These are phyloP conservation scores for Ammodytes dubius DNA, from an alignment of 2,113 vertebrate species.

Conservation along the genomic window DNA sequence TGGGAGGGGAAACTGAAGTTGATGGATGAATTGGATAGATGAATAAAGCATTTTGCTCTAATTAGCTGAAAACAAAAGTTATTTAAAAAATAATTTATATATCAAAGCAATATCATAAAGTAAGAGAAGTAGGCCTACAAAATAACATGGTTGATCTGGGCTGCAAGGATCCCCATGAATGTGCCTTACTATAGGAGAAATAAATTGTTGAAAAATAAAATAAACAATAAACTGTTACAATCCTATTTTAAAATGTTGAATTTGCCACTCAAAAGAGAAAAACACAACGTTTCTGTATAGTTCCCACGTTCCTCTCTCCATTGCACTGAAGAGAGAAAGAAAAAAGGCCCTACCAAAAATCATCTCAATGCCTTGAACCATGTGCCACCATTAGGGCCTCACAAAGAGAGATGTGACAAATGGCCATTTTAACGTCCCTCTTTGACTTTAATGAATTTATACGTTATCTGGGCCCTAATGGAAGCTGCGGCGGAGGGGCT, in stretches of 20 bases:
- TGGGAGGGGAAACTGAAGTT: slow-evolving; percentile 61
- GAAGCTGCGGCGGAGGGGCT: slow-evolving; percentile 77
- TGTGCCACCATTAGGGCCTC: slow-evolving; percentile 85
- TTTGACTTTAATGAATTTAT: slow-evolving; percentile 90
- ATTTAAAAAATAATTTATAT: not conserved
- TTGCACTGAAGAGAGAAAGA: slow-evolving; percentile 22
- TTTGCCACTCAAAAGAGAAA: not conserved
- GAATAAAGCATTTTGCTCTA: slow-evolving; percentile 51
- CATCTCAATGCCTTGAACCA: slow-evolving; percentile 83
- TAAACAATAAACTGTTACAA: not conserved
- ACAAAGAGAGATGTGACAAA: slow-evolving; percentile 86
- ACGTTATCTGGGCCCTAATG: slow-evolving; percentile 83
- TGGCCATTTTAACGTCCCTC: slow-evolving; percentile 84
- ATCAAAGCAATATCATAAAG: not conserved
- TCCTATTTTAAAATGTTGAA: not conserved
- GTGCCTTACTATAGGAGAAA: not conserved
- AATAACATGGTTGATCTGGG: not conserved
- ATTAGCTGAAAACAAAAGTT: slow-evolving; percentile 27
- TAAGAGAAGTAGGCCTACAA: not conserved
- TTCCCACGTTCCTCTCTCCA: slow-evolving; percentile 68
- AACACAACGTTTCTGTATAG: slow-evolving; percentile 14
- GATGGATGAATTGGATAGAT: slow-evolving; percentile 70
- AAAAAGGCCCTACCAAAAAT: slow-evolving; percentile 60
- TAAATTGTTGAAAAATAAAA: not conserved
- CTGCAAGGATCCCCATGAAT: not conserved